Evolutionary conservation across 2,797 vertebrate species (phyloP).

Genomic region (Poeciliopsis paucimaculata): DNA sequence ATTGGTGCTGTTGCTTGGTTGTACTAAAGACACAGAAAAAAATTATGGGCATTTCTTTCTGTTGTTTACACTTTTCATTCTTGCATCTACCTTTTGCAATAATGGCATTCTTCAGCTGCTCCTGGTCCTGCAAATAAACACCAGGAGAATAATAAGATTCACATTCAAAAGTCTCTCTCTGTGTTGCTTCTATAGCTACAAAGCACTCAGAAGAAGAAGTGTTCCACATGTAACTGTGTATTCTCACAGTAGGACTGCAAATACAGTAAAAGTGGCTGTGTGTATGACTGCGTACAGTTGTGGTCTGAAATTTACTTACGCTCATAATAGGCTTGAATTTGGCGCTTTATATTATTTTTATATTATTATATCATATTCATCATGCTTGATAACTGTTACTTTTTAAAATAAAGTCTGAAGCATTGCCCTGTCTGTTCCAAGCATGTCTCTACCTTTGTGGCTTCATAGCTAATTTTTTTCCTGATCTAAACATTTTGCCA

Average conservation of each 20-base stretch:
- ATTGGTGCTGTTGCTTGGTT: constrained; percentile 12
- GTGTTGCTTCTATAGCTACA: constrained; percentile 38
- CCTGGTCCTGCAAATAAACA: constrained; percentile 42
- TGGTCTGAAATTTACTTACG: background rate
- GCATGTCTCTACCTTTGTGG: background rate
- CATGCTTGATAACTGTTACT: background rate
- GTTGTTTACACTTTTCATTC: constrained; percentile 46
- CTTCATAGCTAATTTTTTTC: background rate
- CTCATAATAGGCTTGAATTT: background rate
- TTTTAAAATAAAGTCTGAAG: background rate
- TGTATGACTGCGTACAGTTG: constrained; percentile 3
- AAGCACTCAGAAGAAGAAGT: constrained; percentile 29
- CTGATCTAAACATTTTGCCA: background rate
- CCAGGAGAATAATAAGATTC: constrained; percentile 51
- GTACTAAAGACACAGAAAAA: constrained; percentile 19
- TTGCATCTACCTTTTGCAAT: constrained; percentile 12
- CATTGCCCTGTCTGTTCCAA: background rate
- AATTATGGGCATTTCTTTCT: constrained; percentile 44
- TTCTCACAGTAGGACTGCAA: constrained; percentile 22
- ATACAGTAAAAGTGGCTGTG: constrained; percentile 5
- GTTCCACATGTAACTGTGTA: constrained; percentile 44
- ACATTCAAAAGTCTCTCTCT: constrained; percentile 42
- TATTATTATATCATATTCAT: background rate
- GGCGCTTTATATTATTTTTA: background rate
- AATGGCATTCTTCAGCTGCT: constrained; percentile 35